These are phyloP conservation scores for Oryctes rhinoceros DNA, from an alignment of 1,140 invertebrate genomes.

Conservation along the genomic window DNA sequence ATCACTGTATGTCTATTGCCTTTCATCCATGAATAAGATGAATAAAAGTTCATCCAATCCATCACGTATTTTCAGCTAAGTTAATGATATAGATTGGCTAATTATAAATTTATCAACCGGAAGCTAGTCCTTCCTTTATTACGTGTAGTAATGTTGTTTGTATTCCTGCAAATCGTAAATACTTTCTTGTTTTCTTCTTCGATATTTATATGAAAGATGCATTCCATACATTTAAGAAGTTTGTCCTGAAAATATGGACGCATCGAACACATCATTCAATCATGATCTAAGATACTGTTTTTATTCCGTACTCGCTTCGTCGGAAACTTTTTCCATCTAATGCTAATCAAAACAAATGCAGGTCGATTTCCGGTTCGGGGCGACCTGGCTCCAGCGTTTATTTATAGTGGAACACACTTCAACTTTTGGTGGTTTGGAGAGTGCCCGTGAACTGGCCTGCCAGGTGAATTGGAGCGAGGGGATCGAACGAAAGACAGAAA, in stretches of 20 bases:
- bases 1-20: no score
- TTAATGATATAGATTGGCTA: no score
- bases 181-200: not conserved
- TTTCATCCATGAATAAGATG: no score
- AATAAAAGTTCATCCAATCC: no score
- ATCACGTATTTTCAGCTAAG: no score
- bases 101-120: no score
- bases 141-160: not conserved
- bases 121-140: no score
- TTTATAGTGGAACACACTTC: constrained; percentile 31
- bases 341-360: constrained; percentile 36
- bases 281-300: constrained; percentile 16
- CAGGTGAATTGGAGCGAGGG: constrained; percentile 20
- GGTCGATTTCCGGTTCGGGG: constrained; percentile 17
- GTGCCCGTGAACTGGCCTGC: not conserved
- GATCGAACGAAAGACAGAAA: not conserved
- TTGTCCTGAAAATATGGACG: not conserved
- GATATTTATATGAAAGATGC: not conserved
- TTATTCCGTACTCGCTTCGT: constrained; percentile 16
- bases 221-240: not conserved
- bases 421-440: constrained; percentile 30
- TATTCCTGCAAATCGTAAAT: not conserved
- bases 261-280: constrained; percentile 32
- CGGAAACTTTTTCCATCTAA: constrained; percentile 31
- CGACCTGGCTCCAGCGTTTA: constrained; percentile 14